These are phyloP conservation scores for Chrysodeixis includens DNA, from an alignment of 2,888 invertebrate species.

Conservation along the genomic window DNA sequence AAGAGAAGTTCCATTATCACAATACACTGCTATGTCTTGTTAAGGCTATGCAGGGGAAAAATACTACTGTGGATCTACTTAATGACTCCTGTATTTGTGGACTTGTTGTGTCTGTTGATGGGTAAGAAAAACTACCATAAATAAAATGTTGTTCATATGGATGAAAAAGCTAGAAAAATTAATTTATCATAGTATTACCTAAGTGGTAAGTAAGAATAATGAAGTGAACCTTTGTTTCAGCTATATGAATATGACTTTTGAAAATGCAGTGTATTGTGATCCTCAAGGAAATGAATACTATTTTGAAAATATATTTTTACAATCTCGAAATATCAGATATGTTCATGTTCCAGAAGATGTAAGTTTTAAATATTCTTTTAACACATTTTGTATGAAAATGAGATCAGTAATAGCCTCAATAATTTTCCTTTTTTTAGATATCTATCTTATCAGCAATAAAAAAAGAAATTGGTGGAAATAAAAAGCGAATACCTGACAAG, in stretches of 20 bases:
- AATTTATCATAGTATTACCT: no score
- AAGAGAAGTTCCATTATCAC: constrained; percentile 85
- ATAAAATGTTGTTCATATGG: no score
- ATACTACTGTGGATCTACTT: constrained; percentile 91
- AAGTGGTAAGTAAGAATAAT: background rate
- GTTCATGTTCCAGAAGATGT: constrained; percentile 91
- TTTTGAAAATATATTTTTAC: constrained; percentile 91
- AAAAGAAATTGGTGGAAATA: constrained; percentile 75
- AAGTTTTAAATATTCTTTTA: constrained; percentile 61
- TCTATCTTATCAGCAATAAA: constrained; percentile 85
- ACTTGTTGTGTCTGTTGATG: constrained; percentile 90
- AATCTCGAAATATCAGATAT: constrained; percentile 91
- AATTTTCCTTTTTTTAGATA: constrained; percentile 78
- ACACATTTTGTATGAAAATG: background rate
- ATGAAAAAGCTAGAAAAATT: no score
- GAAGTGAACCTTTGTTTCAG: constrained; percentile 73
- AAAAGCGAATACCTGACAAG: constrained; percentile 57
- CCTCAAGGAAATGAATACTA: constrained; percentile 88
- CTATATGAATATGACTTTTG: constrained; percentile 91
- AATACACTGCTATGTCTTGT: constrained; percentile 91
- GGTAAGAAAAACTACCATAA: constrained; percentile 83
- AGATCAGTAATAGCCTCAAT: constrained; percentile 2
- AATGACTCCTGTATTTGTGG: constrained; percentile 91
- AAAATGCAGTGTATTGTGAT: constrained; percentile 90
- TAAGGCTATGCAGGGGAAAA: constrained; percentile 89